These are phyloP conservation scores for Pherbina coryleti DNA, from an alignment of 2,888 invertebrate species.

Conservation along the genomic window DNA sequence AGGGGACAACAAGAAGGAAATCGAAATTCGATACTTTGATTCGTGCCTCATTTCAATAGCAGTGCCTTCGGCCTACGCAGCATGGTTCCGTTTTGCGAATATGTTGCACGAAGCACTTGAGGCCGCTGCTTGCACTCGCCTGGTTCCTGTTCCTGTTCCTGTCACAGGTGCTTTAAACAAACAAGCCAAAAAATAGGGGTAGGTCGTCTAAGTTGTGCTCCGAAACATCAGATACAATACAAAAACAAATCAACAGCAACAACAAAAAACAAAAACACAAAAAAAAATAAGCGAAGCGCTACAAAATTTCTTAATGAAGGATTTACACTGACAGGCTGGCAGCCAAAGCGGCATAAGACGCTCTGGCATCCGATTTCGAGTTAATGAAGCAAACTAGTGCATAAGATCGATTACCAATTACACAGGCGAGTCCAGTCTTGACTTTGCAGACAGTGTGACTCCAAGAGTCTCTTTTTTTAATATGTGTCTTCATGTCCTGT, in stretches of 20 bases:
- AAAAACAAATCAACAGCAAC: background rate
- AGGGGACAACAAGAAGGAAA: conserved; percentile 54
- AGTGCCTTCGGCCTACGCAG: conserved; percentile 13
- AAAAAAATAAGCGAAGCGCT: conserved; percentile 1
- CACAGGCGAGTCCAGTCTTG: background rate
- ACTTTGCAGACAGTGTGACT: conserved; percentile 30
- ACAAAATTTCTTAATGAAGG: conserved; percentile 27
- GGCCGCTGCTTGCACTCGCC: background rate
- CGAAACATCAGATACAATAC: conserved; percentile 24
- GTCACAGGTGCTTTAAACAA: conserved; percentile 28
- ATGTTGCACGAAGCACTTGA: background rate
- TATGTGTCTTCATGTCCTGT: background rate
- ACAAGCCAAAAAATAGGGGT: background rate
- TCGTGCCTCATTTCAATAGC: conserved; percentile 58
- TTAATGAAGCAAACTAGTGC: conserved; percentile 34
- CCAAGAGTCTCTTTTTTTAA: background rate
- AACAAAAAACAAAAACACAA: no score
- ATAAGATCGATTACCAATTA: conserved; percentile 34
- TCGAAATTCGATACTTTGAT: conserved; percentile 69
- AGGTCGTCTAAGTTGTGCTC: background rate
- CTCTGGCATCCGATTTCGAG: conserved; percentile 21
- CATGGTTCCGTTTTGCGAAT: conserved; percentile 17
- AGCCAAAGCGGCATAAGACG: background rate
- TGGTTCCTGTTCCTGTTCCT: background rate
- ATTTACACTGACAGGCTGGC: background rate